Conservation (phyloP, 2,888 invertebrate genomes). For the Lapara coniferarum region DNA sequence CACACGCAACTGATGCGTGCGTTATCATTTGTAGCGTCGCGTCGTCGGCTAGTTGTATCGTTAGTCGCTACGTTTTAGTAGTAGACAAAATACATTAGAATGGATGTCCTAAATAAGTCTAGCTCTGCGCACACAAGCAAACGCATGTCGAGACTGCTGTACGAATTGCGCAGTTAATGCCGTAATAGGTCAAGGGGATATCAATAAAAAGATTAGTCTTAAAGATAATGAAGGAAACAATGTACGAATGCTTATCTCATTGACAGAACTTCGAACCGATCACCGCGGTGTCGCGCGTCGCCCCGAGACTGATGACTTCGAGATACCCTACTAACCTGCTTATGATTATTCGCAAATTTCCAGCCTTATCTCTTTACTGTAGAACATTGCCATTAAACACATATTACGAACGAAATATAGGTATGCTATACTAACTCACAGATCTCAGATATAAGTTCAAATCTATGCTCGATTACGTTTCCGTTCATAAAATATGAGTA, state of each 20-base stretch:
- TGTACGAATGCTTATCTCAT: conserved; percentile 51
- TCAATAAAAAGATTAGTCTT: conserved; percentile 48
- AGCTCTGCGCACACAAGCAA: conserved; percentile 37
- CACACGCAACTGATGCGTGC: conserved; percentile 54
- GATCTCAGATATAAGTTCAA: too few species aligned
- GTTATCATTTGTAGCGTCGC: conserved; percentile 23
- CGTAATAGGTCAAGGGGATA: conserved; percentile 68
- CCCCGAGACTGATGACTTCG: conserved; percentile 41
- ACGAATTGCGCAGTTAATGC: conserved; percentile 59
- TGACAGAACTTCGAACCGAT: conserved; percentile 41
- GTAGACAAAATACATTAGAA: conserved; percentile 43
- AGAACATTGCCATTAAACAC: background rate
- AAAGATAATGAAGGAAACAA: conserved; percentile 52
- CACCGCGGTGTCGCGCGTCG: conserved; percentile 33
- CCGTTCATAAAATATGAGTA: too few species aligned
- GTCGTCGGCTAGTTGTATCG: conserved; percentile 24
- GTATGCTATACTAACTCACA: background rate
- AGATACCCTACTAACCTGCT: conserved; percentile 66
- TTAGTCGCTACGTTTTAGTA: conserved; percentile 29
- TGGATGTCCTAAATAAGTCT: conserved; percentile 43
- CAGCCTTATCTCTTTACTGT: conserved; percentile 24
- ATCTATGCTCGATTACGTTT: too few species aligned
- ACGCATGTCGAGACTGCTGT: conserved; percentile 31
- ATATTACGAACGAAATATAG: background rate
- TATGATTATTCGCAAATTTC: conserved; percentile 43